phyloP scores from a whole-genome alignment of 1,140 invertebrate genomes.

The Dinoponera quadriceps region DNA sequence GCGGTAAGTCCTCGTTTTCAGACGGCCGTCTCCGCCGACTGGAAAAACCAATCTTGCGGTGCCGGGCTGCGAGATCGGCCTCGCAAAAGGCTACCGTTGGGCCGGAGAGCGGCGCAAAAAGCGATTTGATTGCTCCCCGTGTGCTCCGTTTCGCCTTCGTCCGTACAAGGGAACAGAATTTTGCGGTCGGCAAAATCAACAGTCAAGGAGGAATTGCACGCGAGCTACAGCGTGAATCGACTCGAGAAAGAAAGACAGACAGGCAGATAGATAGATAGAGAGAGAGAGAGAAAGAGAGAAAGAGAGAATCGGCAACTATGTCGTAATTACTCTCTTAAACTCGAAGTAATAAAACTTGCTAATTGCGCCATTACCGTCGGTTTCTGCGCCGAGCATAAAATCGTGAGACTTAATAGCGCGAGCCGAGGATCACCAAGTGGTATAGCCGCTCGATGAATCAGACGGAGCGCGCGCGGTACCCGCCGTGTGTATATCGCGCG shows the following conservation, averaged over 20 bases:
- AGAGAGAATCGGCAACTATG: neutral
- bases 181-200: conserved; percentile 37
- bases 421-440: conserved; percentile 7
- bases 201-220: conserved; percentile 42
- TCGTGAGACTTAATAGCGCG: neutral
- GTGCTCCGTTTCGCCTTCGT: conserved; percentile 23
- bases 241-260: too few species aligned
- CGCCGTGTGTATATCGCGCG: neutral
- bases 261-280: too few species aligned
- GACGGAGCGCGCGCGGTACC: neutral
- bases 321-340: neutral
- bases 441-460: neutral
- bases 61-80: conserved; percentile 11
- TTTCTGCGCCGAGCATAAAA: conserved; percentile 14
- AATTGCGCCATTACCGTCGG: conserved; percentile 16
- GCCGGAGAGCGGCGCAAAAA: conserved; percentile 38
- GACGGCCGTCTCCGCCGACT: neutral
- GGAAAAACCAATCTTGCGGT: conserved; percentile 40
- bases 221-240: neutral
- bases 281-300: too few species aligned
- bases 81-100: conserved; percentile 23
- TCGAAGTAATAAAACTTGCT: conserved; percentile 43
- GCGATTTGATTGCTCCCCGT: conserved; percentile 57
- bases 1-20: conserved; percentile 21
- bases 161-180: conserved; percentile 27